Base-by-base conservation (phyloP, 2,888 invertebrate species). In the Automeris io region DNA sequence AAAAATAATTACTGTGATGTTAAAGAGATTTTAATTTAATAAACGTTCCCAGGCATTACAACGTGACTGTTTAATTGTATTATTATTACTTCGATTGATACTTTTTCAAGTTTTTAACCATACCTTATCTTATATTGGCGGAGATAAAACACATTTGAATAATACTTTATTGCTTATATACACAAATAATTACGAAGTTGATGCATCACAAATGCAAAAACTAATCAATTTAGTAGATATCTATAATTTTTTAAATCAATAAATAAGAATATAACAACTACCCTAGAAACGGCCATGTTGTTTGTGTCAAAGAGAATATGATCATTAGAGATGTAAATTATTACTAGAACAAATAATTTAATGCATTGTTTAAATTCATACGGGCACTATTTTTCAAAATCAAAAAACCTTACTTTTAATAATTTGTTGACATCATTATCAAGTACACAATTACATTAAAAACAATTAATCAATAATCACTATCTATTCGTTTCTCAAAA, bases 261-360 rank as follows among this genome's bases (percentile, higher is more conserved):
- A 51, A 46, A 26, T 40, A 45, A 39, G 45, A 59, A 54, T 48
- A 51, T 46, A 69, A 61, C 74, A 74, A 73, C 68, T 73, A 74
- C 67, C 66, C 63, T 61, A 41, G 57, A 50, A 49, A 63, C 71
- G 75, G 85, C 83, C 85, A 86, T 86, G 73, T 85, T 86, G 85
- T 80, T 77, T 59, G 61, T 58, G 42, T 52, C 51, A n/a, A n/a
- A n/a, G n/a, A n/a, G n/a, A n/a, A n/a, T n/a, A n/a, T n/a, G n/a
- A n/a, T n/a, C n/a, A 46, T 39, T 54, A 34, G 18, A 31, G 31
- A 12, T 37, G 37, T 32, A 18, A n/a, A 8, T 4, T 11, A 25
- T 3, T 29, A 5, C 7, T 8, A 8, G 8, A 29, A 13, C 29
- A 16, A 29, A 11, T 25, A 25, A 5, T 9, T 12, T 26, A 26